Percentiles rank a stretch among this genome's conserved stretches.
These are phyloP conservation scores for Indicator indicator DNA, from an alignment of 2,113 vertebrate species.

Conservation along the genomic window DNA sequence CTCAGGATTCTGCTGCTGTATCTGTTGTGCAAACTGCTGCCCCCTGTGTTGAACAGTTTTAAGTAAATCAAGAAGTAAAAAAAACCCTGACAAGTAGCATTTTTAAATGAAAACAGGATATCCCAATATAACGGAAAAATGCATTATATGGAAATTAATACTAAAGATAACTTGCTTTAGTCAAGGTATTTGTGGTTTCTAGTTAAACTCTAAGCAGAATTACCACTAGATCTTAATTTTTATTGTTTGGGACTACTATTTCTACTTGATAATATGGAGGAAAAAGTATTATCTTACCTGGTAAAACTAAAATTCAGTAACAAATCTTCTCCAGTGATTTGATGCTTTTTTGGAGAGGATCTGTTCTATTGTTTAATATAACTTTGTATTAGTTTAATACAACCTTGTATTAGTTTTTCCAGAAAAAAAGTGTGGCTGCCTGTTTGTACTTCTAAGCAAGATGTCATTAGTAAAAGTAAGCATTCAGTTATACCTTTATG, in stretches of 20 bases:
- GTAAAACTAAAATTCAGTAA: background rate
- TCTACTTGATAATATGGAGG: background rate
- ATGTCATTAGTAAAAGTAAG: background rate
- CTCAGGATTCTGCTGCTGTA: conserved; percentile 98
- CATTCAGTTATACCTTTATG: background rate
- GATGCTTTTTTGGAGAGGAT: background rate
- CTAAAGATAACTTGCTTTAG: background rate
- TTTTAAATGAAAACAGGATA: background rate
- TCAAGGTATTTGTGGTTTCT: background rate
- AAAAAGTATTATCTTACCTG: background rate
- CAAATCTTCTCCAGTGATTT: background rate
- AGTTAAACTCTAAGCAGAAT: background rate
- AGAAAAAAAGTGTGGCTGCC: background rate
- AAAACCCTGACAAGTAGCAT: background rate
- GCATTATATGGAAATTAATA: background rate
- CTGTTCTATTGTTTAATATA: background rate
- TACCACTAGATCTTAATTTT: background rate
- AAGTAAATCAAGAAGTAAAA: conserved; percentile 2
- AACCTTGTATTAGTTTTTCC: background rate
- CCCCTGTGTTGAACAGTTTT: conserved; percentile 80
- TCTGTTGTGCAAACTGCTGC: conserved; percentile 98
- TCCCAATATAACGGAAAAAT: background rate
- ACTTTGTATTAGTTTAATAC: background rate
- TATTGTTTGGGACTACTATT: background rate
- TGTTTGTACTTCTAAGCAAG: background rate